Conservation (phyloP, 2,888 invertebrate genomes). For the Silvanus unidentatus region DNA sequence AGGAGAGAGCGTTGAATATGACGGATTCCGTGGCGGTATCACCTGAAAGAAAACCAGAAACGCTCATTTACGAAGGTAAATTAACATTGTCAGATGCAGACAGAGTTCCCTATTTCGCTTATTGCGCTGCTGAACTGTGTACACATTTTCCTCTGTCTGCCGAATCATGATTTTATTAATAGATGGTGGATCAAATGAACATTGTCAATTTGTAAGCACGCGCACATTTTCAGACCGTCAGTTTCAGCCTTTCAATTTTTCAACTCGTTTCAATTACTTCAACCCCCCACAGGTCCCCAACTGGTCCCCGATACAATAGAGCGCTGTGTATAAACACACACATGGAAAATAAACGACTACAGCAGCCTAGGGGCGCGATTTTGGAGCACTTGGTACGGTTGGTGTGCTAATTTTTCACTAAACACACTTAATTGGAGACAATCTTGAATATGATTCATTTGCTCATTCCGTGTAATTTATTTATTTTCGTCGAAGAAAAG, state of each 20-base stretch:
- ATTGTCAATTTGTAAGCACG: constrained; percentile 31
- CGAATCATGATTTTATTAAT: constrained; percentile 37
- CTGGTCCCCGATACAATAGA: not conserved
- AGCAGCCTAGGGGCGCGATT: not conserved
- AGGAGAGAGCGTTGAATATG: too few species aligned
- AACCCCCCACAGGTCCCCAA: not conserved
- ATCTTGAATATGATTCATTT: too few species aligned
- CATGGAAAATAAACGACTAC: not conserved
- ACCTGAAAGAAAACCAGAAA: constrained; percentile 28
- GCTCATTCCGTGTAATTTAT: too few species aligned
- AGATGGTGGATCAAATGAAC: constrained; percentile 33
- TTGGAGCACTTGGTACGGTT: too few species aligned
- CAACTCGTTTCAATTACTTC: constrained; percentile 31
- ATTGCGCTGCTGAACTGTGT: too few species aligned
- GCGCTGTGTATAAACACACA: not conserved
- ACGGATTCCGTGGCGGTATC: too few species aligned
- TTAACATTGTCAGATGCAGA: constrained; percentile 35
- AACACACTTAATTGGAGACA: too few species aligned
- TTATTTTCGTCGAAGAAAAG: too few species aligned
- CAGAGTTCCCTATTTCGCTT: constrained; percentile 2
- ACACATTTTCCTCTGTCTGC: constrained; percentile 10
- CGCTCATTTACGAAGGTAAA: constrained; percentile 31
- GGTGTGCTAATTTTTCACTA: not conserved
- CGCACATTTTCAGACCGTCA: constrained; percentile 29
- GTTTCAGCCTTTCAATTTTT: constrained; percentile 34